These are phyloP conservation scores for Hyla sarda DNA, from an alignment of 2,113 vertebrate species.

Conservation along the genomic window DNA sequence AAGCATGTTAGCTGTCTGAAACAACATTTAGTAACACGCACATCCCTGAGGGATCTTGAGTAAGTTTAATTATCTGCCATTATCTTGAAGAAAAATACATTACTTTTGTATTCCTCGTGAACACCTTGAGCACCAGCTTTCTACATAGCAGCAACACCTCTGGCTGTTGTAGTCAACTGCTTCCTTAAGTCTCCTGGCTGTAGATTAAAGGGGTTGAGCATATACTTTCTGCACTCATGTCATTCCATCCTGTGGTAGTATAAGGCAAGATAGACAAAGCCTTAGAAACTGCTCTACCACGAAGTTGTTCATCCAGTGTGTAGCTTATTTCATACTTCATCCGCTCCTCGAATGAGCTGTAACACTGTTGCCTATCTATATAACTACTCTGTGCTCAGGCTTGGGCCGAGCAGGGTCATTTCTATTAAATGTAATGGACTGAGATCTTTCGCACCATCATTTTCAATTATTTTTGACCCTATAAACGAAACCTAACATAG, in stretches of 20 bases:
- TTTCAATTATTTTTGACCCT: constrained; percentile 50
- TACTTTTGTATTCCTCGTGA: constrained; percentile 18
- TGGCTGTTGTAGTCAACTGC: constrained; percentile 4
- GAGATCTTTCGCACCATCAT: constrained; percentile 16
- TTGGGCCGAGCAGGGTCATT: constrained; percentile 31
- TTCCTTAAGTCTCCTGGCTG: constrained; percentile 21
- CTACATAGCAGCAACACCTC: constrained; percentile 17
- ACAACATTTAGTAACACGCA: constrained; percentile 48
- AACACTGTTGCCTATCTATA: constrained; percentile 33
- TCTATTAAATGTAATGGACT: constrained; percentile 50
- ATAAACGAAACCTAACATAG: constrained; percentile 30
- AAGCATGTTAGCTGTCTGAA: constrained; percentile 44
- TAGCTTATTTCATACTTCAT: constrained; percentile 60
- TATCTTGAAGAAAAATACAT: constrained; percentile 52
- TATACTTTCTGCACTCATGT: constrained; percentile 6
- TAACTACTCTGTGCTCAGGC: constrained; percentile 8
- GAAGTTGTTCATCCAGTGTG: constrained; percentile 39
- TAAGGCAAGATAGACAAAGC: neutral
- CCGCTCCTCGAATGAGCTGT: constrained; percentile 48
- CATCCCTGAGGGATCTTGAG: constrained; percentile 16
- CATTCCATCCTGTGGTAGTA: constrained; percentile 8
- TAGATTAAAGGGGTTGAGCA: constrained; percentile 6
- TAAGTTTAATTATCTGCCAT: constrained; percentile 54
- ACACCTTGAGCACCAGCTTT: neutral
- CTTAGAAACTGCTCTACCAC: too few relatives aligned